Base-by-base conservation (phyloP, 2,113 vertebrate species). In the Hippotragus niger region DNA sequence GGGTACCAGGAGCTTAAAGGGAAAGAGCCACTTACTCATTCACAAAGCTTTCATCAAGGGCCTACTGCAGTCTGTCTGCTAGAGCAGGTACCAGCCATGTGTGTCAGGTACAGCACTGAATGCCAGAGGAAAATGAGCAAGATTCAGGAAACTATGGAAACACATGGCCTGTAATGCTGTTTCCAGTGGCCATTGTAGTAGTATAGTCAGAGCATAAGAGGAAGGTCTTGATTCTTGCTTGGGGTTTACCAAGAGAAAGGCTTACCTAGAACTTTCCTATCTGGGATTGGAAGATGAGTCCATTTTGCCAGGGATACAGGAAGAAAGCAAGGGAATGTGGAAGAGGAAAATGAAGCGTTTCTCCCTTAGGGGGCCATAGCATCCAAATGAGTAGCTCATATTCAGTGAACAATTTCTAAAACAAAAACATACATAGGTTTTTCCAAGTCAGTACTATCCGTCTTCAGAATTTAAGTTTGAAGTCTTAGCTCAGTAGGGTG, bases 91-190 rank as follows among this genome's bases (percentile, higher is more conserved):
- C 76, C 76, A 47, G 8, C 43, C 76, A 47, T 2, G 0, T 16
- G 31, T 93, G 13, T 47, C 36, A 64, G 6, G 2, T 60, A 50
- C 43, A 31, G 36, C 17, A 43, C 7, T n/a, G 8, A 40, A 15
- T 11, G 9, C 7, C 10, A 13, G 33, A 76, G 36, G 47, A 64
- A 85, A 91, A 55, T 7, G 17, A 93, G 33, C 52, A 83, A 27
- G 15, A 64, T 0, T 13, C 31, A 25, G 40, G 53, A 76, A 40
- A 43, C 14, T 6, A 19, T 1, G 47, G 45, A 84, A 76, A 64
- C 2, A n/a, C 2, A 5, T 13, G 52, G 7, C 0, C 45, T 57
- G 3, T 9, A 21, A 36, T 3, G 25, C 5, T 47, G 58, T 6
- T 5, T 50, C 14, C 13, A 50, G 50, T 14, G 14, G 50, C 50